Percentiles rank a stretch among this genome's conserved stretches.
Conservation (phyloP, 2,113 vertebrate species). For the Rana temporaria region DNA sequence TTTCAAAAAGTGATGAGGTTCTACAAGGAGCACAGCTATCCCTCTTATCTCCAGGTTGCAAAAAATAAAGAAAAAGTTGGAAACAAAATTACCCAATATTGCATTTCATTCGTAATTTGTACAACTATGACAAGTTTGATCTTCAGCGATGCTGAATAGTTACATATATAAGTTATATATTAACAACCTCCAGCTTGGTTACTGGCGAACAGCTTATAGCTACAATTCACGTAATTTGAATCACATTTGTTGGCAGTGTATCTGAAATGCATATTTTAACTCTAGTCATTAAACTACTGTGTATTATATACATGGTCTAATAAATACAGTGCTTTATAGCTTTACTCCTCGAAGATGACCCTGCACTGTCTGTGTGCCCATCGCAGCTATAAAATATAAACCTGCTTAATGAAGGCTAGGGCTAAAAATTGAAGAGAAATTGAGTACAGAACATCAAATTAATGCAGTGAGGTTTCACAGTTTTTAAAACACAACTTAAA, state of each 20-base stretch:
- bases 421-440: slow-evolving; percentile 26
- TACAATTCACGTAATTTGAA: slow-evolving; percentile 26
- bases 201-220: background rate
- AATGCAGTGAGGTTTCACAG: slow-evolving; percentile 26
- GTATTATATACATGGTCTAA: slow-evolving; percentile 10
- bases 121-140: background rate
- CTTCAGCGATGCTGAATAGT: background rate
- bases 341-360: slow-evolving; percentile 16
- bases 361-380: slow-evolving; percentile 13
- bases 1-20: no score
- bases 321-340: slow-evolving; percentile 35
- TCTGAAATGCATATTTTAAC: slow-evolving; percentile 20
- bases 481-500: slow-evolving; percentile 25
- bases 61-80: no score
- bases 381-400: slow-evolving; percentile 14
- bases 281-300: slow-evolving; percentile 23
- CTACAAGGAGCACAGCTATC: no score
- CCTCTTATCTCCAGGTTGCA: no score
- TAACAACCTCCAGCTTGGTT: background rate
- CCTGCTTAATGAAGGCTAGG: slow-evolving; percentile 12
- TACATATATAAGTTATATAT: background rate
- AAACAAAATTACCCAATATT: no score
- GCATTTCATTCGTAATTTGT: background rate
- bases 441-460: slow-evolving; percentile 28
- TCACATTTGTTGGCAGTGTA: slow-evolving; percentile 28